Evolutionary conservation across 2,888 invertebrate species (phyloP).

Genomic region (Lasioglossum morio): DNA sequence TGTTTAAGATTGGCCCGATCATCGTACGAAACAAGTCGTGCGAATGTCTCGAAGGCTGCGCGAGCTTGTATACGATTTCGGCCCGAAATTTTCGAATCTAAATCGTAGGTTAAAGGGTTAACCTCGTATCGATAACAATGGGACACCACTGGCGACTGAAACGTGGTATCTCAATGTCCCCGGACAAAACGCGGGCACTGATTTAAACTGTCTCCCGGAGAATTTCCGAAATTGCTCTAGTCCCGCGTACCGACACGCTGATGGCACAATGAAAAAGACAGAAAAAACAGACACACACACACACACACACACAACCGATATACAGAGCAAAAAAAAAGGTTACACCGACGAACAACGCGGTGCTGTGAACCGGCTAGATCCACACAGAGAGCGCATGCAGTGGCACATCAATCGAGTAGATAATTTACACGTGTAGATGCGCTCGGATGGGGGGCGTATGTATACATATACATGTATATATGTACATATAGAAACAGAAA

Average conservation of each 20-base stretch:
- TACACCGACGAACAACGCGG: background rate
- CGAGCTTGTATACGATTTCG: no score
- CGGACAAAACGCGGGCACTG: background rate
- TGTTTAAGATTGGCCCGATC: no score
- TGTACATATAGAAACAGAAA: slow-evolving; percentile 41
- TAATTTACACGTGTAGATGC: slow-evolving; percentile 7
- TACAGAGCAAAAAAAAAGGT: background rate
- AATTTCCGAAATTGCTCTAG: background rate
- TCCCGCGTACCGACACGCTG: background rate
- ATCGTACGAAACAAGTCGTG: no score
- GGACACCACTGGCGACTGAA: background rate
- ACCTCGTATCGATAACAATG: background rate
- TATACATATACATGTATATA: slow-evolving; percentile 12
- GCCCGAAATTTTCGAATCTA: no score
- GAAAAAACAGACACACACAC: background rate
- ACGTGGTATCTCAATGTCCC: background rate
- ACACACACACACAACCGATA: background rate
- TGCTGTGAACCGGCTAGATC: background rate
- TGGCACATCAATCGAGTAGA: slow-evolving; percentile 34
- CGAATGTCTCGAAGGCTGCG: no score
- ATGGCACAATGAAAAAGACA: background rate
- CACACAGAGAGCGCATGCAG: slow-evolving; percentile 46
- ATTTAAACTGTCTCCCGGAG: background rate
- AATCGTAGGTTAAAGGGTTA: no score
- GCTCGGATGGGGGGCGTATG: background rate